Conservation (phyloP, 1,140 invertebrate genomes). For the Lasaia peninsularis region DNA sequence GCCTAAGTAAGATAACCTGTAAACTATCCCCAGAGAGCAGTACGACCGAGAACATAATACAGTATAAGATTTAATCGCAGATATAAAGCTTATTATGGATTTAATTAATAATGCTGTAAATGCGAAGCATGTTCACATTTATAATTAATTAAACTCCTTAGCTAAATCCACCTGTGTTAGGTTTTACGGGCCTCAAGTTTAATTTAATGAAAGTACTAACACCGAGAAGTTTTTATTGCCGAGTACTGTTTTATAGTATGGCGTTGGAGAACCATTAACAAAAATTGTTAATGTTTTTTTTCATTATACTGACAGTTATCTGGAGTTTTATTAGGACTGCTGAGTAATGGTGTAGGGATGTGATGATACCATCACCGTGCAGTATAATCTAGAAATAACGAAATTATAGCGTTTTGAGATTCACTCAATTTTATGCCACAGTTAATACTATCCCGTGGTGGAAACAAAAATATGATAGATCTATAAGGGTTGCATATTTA, state of each 20-base stretch:
- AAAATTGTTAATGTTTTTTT: neutral
- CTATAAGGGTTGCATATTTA: no score
- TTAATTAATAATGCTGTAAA: constrained; percentile 3
- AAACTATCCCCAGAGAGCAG: constrained; percentile 14
- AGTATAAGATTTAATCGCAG: constrained; percentile 5
- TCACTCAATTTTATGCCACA: no score
- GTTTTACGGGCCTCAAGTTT: neutral
- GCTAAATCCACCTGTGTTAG: constrained; percentile 1
- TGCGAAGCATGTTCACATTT: constrained; percentile 1
- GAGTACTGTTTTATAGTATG: neutral
- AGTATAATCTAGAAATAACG: no score
- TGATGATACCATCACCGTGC: no score
- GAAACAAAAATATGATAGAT: no score
- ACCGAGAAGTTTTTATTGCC: neutral
- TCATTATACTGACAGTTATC: neutral
- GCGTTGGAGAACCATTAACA: neutral
- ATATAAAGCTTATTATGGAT: constrained; percentile 15
- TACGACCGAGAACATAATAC: constrained; percentile 13
- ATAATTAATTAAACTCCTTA: neutral
- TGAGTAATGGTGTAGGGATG: no score
- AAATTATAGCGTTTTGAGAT: no score
- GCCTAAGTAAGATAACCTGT: constrained; percentile 11
- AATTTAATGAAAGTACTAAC: neutral
- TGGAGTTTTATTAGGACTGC: no score
- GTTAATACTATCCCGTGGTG: no score